Conservation (phyloP, 1,140 invertebrate species). For the Scaptomyza pallida region DNA sequence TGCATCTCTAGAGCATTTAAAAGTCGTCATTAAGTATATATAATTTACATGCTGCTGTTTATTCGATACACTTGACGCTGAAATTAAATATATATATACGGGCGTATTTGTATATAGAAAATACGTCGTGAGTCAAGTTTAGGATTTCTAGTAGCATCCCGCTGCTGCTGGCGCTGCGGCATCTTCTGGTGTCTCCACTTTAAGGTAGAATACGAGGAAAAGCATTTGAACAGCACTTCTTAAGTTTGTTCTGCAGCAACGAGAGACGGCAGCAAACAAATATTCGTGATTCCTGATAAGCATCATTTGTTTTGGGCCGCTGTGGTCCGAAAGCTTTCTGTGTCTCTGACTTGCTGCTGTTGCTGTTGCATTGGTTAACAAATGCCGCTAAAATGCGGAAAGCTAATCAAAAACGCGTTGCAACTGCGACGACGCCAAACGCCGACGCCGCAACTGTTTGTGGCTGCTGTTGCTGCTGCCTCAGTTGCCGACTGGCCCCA, state of each 20-base stretch:
- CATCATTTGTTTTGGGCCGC: slow-evolving; percentile 56
- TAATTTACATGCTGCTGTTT: slow-evolving; percentile 1
- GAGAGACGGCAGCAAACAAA: slow-evolving; percentile 64
- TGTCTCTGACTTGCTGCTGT: too few relatives aligned
- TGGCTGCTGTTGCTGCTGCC: slow-evolving; percentile 23
- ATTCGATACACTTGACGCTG: slow-evolving; percentile 79
- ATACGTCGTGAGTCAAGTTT: slow-evolving; percentile 81
- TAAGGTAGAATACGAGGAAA: slow-evolving; percentile 37
- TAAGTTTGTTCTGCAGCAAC: slow-evolving; percentile 56
- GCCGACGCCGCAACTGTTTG: slow-evolving; percentile 15
- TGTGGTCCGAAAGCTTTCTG: slow-evolving; percentile 35
- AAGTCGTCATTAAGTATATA: background rate
- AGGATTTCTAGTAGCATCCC: slow-evolving; percentile 59
- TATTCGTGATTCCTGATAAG: slow-evolving; percentile 84
- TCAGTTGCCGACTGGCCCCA: slow-evolving; percentile 28
- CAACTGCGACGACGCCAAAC: slow-evolving; percentile 39
- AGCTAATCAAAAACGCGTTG: slow-evolving; percentile 84
- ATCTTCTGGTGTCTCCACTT: slow-evolving; percentile 3
- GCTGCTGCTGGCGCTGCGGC: background rate
- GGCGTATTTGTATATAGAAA: slow-evolving; percentile 43
- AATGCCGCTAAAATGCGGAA: slow-evolving; percentile 80
- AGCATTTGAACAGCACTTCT: slow-evolving; percentile 70
- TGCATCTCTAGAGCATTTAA: slow-evolving; percentile 7
- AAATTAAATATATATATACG: slow-evolving; percentile 72
- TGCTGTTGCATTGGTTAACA: slow-evolving; percentile 36